phyloP scores from a whole-genome alignment of 2,888 invertebrate species.

The Omphaloscelis lunosa region DNA sequence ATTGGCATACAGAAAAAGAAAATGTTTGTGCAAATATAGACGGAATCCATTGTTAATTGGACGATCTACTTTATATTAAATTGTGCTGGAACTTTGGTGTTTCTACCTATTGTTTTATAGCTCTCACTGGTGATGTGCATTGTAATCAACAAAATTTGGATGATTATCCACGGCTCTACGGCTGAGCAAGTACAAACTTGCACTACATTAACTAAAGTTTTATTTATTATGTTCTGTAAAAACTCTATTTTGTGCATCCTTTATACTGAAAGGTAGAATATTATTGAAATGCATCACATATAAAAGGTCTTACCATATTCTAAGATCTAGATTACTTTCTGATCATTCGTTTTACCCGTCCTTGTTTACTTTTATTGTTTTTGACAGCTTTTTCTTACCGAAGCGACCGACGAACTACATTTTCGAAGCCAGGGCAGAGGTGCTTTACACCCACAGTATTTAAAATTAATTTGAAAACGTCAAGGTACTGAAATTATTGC shows the following conservation, averaged over 20 bases:
- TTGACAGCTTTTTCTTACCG: constrained; percentile 6
- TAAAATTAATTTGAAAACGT: constrained; percentile 5
- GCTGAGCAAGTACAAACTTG: constrained; percentile 2
- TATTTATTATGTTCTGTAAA: constrained; percentile 21
- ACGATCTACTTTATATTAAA: constrained; percentile 59
- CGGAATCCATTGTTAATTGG: constrained; percentile 67
- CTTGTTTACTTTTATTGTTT: background rate
- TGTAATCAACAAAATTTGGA: background rate
- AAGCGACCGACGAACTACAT: constrained; percentile 18
- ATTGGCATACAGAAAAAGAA: constrained; percentile 22
- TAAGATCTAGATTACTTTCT: constrained; percentile 17
- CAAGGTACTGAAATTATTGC: background rate
- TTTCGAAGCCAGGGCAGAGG: constrained; percentile 30
- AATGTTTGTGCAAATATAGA: constrained; percentile 68
- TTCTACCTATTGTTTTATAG: constrained; percentile 9
- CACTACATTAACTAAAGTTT: background rate
- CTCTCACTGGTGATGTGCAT: constrained; percentile 1
- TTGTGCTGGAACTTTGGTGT: constrained; percentile 45
- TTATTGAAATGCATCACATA: constrained; percentile 7
- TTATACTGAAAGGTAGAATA: constrained; percentile 2
- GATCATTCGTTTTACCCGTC: background rate
- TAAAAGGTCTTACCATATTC: constrained; percentile 1
- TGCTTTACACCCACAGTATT: constrained; percentile 25
- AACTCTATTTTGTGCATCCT: constrained; percentile 3
- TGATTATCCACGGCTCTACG: background rate